These are phyloP conservation scores for Notamacropus eugenii DNA, from an alignment of 2,797 vertebrate species.

Conservation along the genomic window DNA sequence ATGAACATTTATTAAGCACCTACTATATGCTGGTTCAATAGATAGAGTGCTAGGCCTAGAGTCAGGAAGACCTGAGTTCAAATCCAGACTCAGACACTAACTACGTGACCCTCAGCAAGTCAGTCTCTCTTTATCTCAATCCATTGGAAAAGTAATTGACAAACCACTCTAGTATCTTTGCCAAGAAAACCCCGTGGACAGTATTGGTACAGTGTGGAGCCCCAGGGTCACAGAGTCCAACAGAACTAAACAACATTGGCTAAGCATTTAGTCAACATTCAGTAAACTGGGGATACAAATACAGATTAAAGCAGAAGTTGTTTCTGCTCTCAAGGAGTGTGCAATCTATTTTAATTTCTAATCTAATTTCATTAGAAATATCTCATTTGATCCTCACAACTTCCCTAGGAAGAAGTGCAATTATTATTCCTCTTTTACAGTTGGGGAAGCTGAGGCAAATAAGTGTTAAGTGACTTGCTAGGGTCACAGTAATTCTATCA, in stretches of 20 bases:
- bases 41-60: not conserved
- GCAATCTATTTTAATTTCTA: not conserved
- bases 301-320: not conserved
- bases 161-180: not conserved
- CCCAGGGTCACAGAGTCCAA: not conserved
- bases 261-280: not conserved
- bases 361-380: not conserved
- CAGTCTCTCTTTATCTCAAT: not conserved
- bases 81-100: not conserved
- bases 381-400: not conserved
- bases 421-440: not conserved
- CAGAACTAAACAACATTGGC: not conserved
- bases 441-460: not conserved
- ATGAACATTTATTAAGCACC: not conserved
- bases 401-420: not conserved
- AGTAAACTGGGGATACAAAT: not conserved
- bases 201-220: not conserved
- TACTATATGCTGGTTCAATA: not conserved
- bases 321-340: not conserved
- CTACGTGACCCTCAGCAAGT: not conserved
- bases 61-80: not conserved
- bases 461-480: not conserved
- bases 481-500: not conserved
- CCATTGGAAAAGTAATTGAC: not conserved
- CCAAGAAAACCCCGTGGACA: not conserved